These are phyloP conservation scores for Phengaris alcon DNA, from an alignment of 2,888 invertebrate genomes.

Conservation along the genomic window DNA sequence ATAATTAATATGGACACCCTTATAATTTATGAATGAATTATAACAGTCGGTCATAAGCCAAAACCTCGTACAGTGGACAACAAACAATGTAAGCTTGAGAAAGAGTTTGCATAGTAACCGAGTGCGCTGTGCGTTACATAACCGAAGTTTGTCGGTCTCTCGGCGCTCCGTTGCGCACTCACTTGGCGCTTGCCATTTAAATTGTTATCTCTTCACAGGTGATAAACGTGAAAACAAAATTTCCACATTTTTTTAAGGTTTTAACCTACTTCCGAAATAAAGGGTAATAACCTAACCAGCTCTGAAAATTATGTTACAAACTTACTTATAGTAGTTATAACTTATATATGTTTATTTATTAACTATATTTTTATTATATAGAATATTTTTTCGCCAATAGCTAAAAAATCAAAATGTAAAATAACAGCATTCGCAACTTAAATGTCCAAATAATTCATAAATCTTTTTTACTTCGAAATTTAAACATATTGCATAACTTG, in stretches of 20 bases:
- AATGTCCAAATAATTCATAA: too few species aligned
- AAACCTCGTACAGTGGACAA: slow-evolving; percentile 7
- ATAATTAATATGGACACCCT: too few species aligned
- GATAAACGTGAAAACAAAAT: slow-evolving; percentile 14
- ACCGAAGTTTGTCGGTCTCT: slow-evolving; percentile 1
- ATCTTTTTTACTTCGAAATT: too few species aligned
- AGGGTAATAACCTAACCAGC: background rate
- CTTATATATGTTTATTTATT: too few species aligned
- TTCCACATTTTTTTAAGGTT: background rate
- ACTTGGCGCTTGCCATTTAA: slow-evolving; percentile 21
- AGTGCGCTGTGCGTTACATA: slow-evolving; percentile 8
- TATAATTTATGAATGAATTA: too few species aligned
- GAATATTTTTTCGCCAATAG: too few species aligned
- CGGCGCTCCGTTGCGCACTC: background rate
- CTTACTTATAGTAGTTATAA: too few species aligned
- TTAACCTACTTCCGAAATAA: background rate
- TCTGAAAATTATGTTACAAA: background rate
- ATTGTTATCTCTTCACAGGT: slow-evolving; percentile 4
- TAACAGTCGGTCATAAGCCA: background rate
- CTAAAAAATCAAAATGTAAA: too few species aligned
- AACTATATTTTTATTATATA: too few species aligned
- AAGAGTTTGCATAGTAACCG: slow-evolving; percentile 17
- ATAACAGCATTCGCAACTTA: too few species aligned
- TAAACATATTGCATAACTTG: too few species aligned
- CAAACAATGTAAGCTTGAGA: background rate